Conservation (phyloP, 2,888 invertebrate species). For the Lathronympha strigana region DNA sequence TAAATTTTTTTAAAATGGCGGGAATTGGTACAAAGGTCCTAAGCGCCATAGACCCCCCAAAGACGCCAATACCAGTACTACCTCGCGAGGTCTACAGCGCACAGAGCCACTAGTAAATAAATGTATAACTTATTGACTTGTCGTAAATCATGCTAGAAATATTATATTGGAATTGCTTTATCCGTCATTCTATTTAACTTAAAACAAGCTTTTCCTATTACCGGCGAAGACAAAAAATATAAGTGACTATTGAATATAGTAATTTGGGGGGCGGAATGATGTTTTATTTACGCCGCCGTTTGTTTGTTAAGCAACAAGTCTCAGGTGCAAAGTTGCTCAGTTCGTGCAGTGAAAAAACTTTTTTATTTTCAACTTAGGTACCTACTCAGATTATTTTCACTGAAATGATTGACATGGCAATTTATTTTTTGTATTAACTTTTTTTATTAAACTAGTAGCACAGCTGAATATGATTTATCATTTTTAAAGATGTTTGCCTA, state of each 20-base stretch:
- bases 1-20: no score
- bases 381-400: not conserved
- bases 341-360: not conserved
- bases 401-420: conserved; percentile 29
- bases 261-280: conserved; percentile 1
- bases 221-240: not conserved
- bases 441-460: conserved; percentile 1
- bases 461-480: conserved; percentile 9
- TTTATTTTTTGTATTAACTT: conserved; percentile 11
- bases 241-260: conserved; percentile 13
- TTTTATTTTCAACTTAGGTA: conserved; percentile 8
- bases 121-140: not conserved
- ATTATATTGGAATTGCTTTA: not conserved
- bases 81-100: no score
- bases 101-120: conserved; percentile 1
- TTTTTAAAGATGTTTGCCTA: not conserved
- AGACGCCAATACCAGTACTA: no score
- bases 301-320: not conserved
- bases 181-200: not conserved
- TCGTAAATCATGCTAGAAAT: conserved; percentile 11
- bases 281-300: not conserved
- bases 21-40: no score
- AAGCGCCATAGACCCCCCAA: no score
- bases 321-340: not conserved
- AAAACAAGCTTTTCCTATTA: not conserved